phyloP scores from a whole-genome alignment of 2,113 vertebrate genomes.

The Callaeas wilsoni region DNA sequence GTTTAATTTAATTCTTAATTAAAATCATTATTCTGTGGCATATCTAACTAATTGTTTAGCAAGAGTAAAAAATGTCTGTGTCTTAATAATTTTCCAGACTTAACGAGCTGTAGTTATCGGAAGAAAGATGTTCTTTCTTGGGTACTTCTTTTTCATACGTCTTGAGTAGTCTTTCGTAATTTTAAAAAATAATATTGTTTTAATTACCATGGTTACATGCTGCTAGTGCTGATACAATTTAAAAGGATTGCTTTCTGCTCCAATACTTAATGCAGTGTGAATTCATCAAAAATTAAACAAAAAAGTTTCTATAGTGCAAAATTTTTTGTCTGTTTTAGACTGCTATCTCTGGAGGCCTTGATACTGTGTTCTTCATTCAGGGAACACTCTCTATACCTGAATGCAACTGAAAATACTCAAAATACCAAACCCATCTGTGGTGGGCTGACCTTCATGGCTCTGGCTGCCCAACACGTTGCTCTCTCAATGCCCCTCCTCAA shows the following conservation, averaged over 20 bases:
- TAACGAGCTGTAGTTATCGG: neutral
- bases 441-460: neutral
- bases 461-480: accelerated
- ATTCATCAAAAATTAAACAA: conserved; percentile 20
- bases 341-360: neutral
- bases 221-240: conserved; percentile 18
- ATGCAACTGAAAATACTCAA: neutral
- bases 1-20: conserved; percentile 24
- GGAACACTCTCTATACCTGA: neutral
- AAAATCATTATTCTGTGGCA: conserved; percentile 1
- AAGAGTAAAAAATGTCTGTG: neutral
- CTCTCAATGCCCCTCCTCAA: neutral
- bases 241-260: neutral
- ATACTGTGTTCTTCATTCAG: neutral
- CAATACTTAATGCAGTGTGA: conserved; percentile 3
- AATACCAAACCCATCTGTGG: neutral
- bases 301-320: neutral
- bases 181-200: conserved; percentile 25
- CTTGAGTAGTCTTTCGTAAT: conserved; percentile 37
- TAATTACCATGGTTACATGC: conserved; percentile 38
- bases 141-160: conserved; percentile 13
- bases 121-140: conserved; percentile 26
- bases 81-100: conserved; percentile 43
- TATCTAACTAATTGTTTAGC: conserved; percentile 5
- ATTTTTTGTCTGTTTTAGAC: neutral